phyloP scores from a whole-genome alignment of 2,113 vertebrate species.

The Marcusenius ussheri region DNA sequence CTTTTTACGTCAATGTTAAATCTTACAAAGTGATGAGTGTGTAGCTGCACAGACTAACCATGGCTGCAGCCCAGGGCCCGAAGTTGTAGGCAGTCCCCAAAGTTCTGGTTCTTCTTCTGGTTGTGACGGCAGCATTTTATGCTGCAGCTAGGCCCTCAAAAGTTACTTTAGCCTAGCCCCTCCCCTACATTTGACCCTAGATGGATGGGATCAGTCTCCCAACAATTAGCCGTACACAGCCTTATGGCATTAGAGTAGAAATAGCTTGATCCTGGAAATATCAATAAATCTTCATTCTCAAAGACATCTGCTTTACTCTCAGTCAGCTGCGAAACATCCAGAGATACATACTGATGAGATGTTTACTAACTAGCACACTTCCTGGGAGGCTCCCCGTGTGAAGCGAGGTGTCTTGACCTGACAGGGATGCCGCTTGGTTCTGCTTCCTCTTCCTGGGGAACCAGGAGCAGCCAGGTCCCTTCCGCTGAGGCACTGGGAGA shows the following conservation, averaged over 20 bases:
- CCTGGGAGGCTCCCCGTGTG: not conserved
- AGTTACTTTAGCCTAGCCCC: not conserved
- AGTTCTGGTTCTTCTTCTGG: not conserved
- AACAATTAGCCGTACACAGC: not conserved
- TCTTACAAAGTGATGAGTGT: not conserved
- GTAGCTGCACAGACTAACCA: not conserved
- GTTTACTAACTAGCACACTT: not conserved
- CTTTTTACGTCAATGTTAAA: not conserved
- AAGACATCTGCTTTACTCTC: not conserved
- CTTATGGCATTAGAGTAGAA: not conserved
- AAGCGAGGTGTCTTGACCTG: not conserved
- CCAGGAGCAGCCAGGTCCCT: slow-evolving; percentile 23
- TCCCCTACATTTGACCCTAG: not conserved
- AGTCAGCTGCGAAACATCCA: not conserved
- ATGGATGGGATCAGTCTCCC: not conserved
- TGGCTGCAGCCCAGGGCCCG: not conserved
- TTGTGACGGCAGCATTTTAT: not conserved
- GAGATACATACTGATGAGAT: not conserved
- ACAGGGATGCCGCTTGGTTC: not conserved
- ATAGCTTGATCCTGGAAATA: not conserved
- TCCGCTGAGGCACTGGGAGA: slow-evolving; percentile 53
- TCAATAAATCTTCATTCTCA: not conserved
- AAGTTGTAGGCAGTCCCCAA: not conserved
- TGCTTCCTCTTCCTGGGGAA: not conserved
- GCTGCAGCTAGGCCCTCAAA: not conserved